Evolutionary conservation across 2,113 vertebrate genomes (phyloP).

Genomic region (Lagopus leucura): DNA sequence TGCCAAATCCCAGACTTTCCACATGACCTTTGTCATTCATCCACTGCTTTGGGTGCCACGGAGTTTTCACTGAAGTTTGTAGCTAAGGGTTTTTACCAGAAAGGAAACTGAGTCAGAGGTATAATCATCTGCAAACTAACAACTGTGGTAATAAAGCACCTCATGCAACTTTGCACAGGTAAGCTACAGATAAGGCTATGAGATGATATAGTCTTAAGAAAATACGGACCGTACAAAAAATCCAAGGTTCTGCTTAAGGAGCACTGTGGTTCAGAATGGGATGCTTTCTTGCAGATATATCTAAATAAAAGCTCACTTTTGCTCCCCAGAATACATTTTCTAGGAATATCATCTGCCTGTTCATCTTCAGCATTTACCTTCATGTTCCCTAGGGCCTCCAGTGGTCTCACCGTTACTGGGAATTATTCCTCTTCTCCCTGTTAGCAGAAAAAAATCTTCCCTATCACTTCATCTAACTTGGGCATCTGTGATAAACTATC

Average conservation of each 20-base stretch:
- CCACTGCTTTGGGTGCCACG: background rate
- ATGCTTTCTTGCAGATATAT: rapidly evolving
- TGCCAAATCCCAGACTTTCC: background rate
- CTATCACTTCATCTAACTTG: background rate
- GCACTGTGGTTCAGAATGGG: background rate
- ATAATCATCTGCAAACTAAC: background rate
- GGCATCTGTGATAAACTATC: background rate
- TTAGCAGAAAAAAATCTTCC: background rate
- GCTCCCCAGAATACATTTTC: background rate
- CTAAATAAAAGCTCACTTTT: background rate
- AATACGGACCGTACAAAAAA: background rate
- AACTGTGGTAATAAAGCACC: background rate
- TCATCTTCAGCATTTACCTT: background rate
- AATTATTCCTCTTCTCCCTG: background rate
- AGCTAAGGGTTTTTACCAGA: background rate
- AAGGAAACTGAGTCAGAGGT: background rate
- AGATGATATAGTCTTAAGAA: background rate
- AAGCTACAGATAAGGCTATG: background rate
- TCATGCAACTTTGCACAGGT: background rate
- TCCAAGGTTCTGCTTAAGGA: background rate
- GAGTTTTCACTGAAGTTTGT: background rate
- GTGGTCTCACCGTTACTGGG: background rate
- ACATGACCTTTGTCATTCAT: background rate
- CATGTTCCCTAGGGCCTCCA: background rate
- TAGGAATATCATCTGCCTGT: background rate